Conservation (phyloP, 2,113 vertebrate species). For the Lepisosteus oculatus region DNA sequence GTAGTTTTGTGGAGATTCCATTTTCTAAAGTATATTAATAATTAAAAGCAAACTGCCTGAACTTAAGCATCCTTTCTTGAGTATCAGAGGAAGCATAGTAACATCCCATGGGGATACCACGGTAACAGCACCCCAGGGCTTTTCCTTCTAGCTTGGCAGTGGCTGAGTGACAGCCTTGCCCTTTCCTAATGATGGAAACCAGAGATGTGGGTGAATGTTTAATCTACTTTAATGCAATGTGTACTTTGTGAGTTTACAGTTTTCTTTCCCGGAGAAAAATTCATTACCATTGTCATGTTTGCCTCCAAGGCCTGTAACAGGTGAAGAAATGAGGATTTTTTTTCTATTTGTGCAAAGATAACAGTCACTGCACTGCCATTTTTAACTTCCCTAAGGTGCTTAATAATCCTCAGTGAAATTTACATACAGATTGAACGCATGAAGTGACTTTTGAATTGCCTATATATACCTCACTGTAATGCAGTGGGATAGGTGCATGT, state of each 20-base stretch:
- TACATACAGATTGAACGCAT: constrained; percentile 37
- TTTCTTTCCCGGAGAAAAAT: constrained; percentile 5
- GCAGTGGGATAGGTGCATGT: not conserved
- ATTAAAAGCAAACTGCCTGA: too few species aligned
- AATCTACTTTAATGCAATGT: constrained; percentile 9
- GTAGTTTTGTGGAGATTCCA: too few species aligned
- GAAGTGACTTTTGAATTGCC: constrained; percentile 24
- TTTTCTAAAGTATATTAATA: too few species aligned
- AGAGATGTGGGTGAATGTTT: constrained; percentile 17
- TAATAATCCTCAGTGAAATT: constrained; percentile 31
- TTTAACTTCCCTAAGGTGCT: constrained; percentile 25
- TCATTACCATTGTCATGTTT: constrained; percentile 27
- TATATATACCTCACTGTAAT: not conserved
- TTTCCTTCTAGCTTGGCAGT: not conserved
- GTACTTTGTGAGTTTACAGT: constrained; percentile 19
- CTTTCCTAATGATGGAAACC: constrained; percentile 3
- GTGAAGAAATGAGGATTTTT: constrained; percentile 19
- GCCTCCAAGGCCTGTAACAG: constrained; percentile 17
- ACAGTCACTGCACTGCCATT: constrained; percentile 22
- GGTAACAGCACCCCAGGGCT: not conserved
- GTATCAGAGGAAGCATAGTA: not conserved
- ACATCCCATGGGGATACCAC: not conserved
- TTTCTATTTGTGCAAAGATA: constrained; percentile 25
- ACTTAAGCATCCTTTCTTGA: too few species aligned
- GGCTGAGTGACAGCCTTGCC: not conserved